Base-by-base conservation (phyloP, 2,113 vertebrate species). In the Microcebus jonahi region DNA sequence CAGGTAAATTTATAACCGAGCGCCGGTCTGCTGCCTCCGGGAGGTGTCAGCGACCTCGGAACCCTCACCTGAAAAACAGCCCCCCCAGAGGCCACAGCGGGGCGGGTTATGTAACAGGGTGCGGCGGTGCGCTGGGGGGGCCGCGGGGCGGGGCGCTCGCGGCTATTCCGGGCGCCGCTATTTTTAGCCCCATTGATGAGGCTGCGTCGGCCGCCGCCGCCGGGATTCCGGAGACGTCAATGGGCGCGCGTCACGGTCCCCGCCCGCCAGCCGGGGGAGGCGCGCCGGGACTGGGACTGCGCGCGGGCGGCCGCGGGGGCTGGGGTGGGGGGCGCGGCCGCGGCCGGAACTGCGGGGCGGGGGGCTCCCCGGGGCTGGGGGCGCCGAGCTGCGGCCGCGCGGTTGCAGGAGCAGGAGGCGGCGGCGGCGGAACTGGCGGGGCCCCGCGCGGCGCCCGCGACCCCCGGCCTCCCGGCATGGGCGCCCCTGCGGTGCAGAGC, bases 151-250 rank as follows among this genome's bases (percentile, higher is more conserved):
- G 91, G 93, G 96, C 92, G 90, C 93, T 90, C 61, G 31, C 57
- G 34, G 94, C 96, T 97, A 97, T 98, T 98, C 97, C 79, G 95
- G 94, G 85, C 83, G 3, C 45, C 50, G 95, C 98, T 99, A 98
- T 98, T 98, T 99, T 98, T 99, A 98, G 98, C 97, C 94, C 91
- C 73, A 98, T 98, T 98, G 98, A 98, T 96, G 98, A 94, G 97
- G 95, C 82, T 79, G 96, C 90, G 96, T 89, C 97, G 93, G 94
- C 97, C 53, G 97, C 55, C 86, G 96, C 97, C 96, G 94, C 97
- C 96, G 99, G 99, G 98, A 99, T 99, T 99, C 99, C 98, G 98
- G 91, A 96, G 98, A 98, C 98, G 98, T 99, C 99, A 98, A 97
- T 95, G 96, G 68, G 27, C 97, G 45, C 76, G 70, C 94, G 97